These are phyloP conservation scores for Erebia epiphron DNA, from an alignment of 2,888 invertebrate species.

Conservation along the genomic window DNA sequence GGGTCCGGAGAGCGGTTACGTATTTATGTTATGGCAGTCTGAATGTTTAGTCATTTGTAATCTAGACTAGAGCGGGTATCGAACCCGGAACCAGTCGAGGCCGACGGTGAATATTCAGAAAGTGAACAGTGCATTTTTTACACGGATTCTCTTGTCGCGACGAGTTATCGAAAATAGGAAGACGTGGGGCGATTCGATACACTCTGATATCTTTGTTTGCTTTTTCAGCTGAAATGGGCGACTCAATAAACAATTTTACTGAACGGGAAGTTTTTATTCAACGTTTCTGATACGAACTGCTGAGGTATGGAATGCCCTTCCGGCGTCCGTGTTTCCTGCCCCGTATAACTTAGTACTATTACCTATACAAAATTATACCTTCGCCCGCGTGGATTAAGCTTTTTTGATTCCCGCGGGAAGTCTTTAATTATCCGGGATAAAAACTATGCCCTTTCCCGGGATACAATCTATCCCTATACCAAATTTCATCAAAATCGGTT, in stretches of 20 bases:
- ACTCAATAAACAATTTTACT: constrained; percentile 13
- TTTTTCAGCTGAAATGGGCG: background rate
- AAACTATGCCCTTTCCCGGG: too few species aligned
- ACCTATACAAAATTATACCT: too few species aligned
- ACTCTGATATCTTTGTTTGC: constrained; percentile 23
- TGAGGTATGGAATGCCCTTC: too few species aligned
- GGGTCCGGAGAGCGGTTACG: constrained; percentile 34
- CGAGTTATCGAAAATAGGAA: constrained; percentile 40
- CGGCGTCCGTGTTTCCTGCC: too few species aligned
- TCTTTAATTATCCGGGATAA: too few species aligned
- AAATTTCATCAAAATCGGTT: too few species aligned
- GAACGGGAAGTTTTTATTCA: background rate
- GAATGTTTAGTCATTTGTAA: constrained; percentile 36
- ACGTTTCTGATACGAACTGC: too few species aligned
- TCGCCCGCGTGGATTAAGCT: too few species aligned
- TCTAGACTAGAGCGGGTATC: constrained; percentile 44
- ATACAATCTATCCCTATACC: too few species aligned
- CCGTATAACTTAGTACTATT: too few species aligned
- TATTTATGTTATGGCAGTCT: constrained; percentile 21
- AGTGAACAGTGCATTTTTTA: constrained; percentile 44
- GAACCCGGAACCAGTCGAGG: constrained; percentile 44
- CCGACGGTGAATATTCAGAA: constrained; percentile 41
- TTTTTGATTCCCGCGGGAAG: too few species aligned
- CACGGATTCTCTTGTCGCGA: constrained; percentile 37
- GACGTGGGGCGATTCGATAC: constrained; percentile 36